Evolutionary conservation across 2,888 invertebrate species (phyloP), one percentile per base, ranked within the genome.

Genomic region (Drosophila emarginata): DNA sequence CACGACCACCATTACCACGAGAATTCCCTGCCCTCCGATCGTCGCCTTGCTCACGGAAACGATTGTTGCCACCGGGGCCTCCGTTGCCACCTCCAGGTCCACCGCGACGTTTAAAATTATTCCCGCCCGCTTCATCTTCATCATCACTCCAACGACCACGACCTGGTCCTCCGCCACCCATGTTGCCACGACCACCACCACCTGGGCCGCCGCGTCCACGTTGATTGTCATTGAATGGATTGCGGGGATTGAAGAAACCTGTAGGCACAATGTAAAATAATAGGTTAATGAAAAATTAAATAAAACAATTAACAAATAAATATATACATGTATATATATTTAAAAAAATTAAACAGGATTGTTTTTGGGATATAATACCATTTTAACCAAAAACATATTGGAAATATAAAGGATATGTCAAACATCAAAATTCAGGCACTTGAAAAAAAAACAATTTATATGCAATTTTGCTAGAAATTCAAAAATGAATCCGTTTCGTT

Each of bases 191-290:
- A 0, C 77, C 77, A 2, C 79, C 74, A 0, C 81, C 78, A 7
- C 79, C 75, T 1, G 82, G 74, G 2, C 82, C 76, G 18, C 80
- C 78, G 3, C 84, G 62, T 11, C 86, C 79, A 0, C 82, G 80
- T 61, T 89, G 89, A 58, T 80, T 86, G 74, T 90, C 90, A 54
- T 86, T 88, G 28, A 90, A 90, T 6, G 89, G 90, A 74, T 89
- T 89, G 5, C 90, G 89, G 36, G 89, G 87, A 77, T 90, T 90
- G 36, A 89, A 90, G 78, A 89, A 90, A 39, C 89, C 90, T 90
- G 39, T 23, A 7, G 6, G 12, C 14, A 28, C 45, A 26, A 28
- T 32, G 4, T 6, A 14, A 53, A 2, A 21, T 12, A 45, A 45
- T 9, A 2, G 7, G 5, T 39, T 52, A 21, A 14, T 18, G 26